These are phyloP conservation scores for Seriola rivoliana DNA, from an alignment of 2,113 vertebrate genomes.

Conservation along the genomic window DNA sequence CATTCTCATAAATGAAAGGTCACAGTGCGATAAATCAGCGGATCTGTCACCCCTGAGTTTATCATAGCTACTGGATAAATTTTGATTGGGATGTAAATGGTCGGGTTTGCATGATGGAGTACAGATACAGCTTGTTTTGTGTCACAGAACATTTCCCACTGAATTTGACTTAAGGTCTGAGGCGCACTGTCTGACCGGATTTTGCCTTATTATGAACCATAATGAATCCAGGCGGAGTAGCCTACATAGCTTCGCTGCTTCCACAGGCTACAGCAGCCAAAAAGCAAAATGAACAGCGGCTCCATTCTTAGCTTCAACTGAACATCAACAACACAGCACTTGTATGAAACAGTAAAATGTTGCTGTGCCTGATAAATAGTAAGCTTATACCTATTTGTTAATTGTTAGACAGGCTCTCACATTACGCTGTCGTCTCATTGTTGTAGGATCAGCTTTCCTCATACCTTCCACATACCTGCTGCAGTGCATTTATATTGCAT, in stretches of 20 bases:
- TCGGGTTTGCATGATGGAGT: neutral
- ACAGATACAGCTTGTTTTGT: neutral
- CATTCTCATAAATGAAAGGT: neutral
- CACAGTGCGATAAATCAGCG: neutral
- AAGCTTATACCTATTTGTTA: neutral
- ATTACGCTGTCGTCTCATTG: conserved; percentile 31
- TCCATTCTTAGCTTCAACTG: neutral
- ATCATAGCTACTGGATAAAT: neutral
- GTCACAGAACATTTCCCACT: neutral
- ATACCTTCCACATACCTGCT: neutral
- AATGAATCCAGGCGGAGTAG: conserved; percentile 28
- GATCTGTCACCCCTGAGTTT: neutral
- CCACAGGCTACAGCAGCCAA: neutral
- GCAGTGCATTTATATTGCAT: neutral
- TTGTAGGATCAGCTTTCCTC: conserved; percentile 51
- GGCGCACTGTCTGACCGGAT: conserved; percentile 18
- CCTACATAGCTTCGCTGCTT: conserved; percentile 22
- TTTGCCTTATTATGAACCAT: conserved; percentile 24
- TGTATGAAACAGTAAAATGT: neutral
- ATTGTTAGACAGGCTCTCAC: conserved; percentile 29
- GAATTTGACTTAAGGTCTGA: neutral
- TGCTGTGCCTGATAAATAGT: neutral
- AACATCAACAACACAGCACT: neutral
- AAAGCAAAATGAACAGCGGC: neutral
- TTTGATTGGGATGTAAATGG: neutral